Base-by-base conservation (phyloP, 1,140 invertebrate genomes). In the Colletes gigas region DNA sequence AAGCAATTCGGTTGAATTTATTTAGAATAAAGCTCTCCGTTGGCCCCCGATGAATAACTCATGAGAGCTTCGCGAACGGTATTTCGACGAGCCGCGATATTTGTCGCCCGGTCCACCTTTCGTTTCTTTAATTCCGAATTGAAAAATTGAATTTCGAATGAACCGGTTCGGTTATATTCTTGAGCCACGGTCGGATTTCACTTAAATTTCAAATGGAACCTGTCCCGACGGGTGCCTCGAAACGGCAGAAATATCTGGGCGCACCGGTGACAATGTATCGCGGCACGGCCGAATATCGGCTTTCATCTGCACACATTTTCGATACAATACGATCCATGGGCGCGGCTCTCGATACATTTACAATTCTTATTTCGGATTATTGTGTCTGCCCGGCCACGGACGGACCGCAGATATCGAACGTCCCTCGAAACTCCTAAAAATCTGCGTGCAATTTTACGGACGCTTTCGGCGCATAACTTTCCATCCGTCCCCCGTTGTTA, bases 141-240 rank as follows among this genome's bases (percentile, higher is more conserved):
- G 30, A 30, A 30, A 30, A 30, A 30, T 30, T 30, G 30, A 30
- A 30, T 30, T 30, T 30, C n/a, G 30, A 30, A 30, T 30, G 30
- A 30, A 30, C 30, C 30, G 30, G 30, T 30, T 30, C 30, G 59
- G 3, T 47, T 21, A 39, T 44, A 44, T 54, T 74, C 44, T 59
- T 21, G 78, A 66, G 19, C 57, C 76, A 14, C 21, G 10, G 12
- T 21, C 14, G 75, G 12, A 70, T 62, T 41, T 30, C 66, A 60
- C 67, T 78, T 70, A 62, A 78, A 78, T 78, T 78, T 70, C 75
- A 70, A 79, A 79, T 79, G 60, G 67, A 55, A 55, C 55, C 41
- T 79, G 70, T 73, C 70, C 71, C 19, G 41, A 59, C 21, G 44
- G 3, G 21, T 19, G 59, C 12, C 52, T 60, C 44, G 57, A 9